phyloP scores from a whole-genome alignment of 2,797 vertebrate genomes.

The Squalus acanthias region DNA sequence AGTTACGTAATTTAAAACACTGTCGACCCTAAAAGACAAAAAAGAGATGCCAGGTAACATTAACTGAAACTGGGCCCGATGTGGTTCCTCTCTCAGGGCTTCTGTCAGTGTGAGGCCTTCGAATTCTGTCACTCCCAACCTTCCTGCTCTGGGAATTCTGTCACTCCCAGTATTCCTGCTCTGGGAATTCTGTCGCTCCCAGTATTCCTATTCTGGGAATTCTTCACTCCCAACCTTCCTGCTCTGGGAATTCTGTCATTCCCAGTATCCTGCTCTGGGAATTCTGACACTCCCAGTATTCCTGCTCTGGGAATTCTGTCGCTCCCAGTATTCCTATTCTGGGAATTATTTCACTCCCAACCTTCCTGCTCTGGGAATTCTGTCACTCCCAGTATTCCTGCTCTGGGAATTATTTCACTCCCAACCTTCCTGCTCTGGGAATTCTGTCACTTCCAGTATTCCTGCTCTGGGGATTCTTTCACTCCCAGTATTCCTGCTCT shows the following conservation, averaged over 20 bases:
- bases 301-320: no score
- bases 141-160: neutral
- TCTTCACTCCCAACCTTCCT: no score
- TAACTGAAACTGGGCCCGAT: neutral
- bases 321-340: no score
- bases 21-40: slow-evolving; percentile 64
- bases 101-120: neutral
- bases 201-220: no score
- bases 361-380: no score
- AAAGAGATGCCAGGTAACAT: neutral
- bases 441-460: neutral
- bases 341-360: no score
- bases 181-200: no score
- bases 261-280: no score
- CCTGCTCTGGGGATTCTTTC: no score
- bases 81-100: neutral
- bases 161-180: no score
- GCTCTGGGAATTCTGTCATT: no score
- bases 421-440: neutral
- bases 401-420: no score
- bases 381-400: neutral
- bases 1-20: slow-evolving; percentile 65
- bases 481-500: neutral
- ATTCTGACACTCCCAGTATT: neutral
- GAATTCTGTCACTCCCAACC: neutral